Evolutionary conservation across 2,113 vertebrate species (phyloP), one percentile per base, ranked within the genome.

Genomic region (Edolisoma coerulescens): DNA sequence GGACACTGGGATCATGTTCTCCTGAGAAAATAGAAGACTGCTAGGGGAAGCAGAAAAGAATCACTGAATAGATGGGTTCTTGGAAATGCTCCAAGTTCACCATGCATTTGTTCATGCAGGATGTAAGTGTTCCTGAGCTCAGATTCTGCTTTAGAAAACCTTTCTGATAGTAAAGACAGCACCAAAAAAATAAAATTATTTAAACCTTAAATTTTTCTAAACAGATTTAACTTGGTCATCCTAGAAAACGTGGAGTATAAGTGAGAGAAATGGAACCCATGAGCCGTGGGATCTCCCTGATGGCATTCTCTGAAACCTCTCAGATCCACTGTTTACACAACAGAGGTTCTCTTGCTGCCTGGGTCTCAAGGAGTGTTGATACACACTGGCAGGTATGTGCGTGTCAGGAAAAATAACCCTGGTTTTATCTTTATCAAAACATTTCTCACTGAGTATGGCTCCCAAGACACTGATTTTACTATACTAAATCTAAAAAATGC

Each of bases 101-200:
- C 5, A 16, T 1, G 0, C 0, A 1, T 56, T 65, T 80, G 26
- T 22, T 80, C 3, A 3, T 52, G 33, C 14, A 81, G 33, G 26
- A 45, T 33, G 3, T 39, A 44, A 45, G 15, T 10, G 47, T 87
- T 67, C 42, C 12, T 70, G 49, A 73, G 14, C 10, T 92, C 23
- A 75, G 37, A 79, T 54, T 54, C 27, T 78, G 24, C 30, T 35
- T 47, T 67, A 67, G 54, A 54, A 84, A 82, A 61, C 3, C 2
- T 16, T 90, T 50, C 33, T 63, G 7, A 54, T 14, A 10, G 45
- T 17, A 70, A 74, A 47, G 5, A 14, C 4, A 81, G 26, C 16
- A 50, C 1, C 7, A 6, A 74, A 54, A 81, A 75, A 24, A 39
- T 33, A 41, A 20, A 73, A 27, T 28, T 32, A 37, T 60, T 82